Evolutionary conservation across 1,140 invertebrate genomes (phyloP).

Genomic region (Adoxophyes honmai): DNA sequence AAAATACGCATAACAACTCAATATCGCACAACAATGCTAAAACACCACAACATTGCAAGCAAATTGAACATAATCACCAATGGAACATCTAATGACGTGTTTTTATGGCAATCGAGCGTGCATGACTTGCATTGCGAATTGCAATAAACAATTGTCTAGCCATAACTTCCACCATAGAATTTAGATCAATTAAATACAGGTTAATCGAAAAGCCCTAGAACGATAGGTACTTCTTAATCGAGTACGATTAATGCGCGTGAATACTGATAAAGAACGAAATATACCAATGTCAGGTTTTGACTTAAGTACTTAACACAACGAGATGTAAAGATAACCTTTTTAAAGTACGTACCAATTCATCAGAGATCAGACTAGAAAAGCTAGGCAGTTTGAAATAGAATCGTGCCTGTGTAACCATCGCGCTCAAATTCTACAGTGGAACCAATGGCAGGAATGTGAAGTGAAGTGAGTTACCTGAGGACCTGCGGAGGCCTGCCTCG

Average conservation of each 20-base stretch:
- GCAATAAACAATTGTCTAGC: not conserved
- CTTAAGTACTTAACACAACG: too few species aligned
- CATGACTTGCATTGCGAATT: slow-evolving; percentile 8
- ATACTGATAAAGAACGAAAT: not conserved
- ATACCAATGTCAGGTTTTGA: too few species aligned
- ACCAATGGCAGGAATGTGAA: not conserved
- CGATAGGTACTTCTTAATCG: slow-evolving; percentile 7
- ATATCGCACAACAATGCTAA: slow-evolving; percentile 3
- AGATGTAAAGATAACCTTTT: too few species aligned
- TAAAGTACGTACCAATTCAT: too few species aligned
- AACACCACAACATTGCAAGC: slow-evolving; percentile 12
- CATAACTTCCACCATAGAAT: slow-evolving; percentile 1
- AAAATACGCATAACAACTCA: not conserved
- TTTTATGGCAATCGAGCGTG: not conserved
- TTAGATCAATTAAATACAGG: not conserved
- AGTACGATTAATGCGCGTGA: not conserved
- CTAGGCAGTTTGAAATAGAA: too few species aligned
- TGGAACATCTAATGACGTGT: slow-evolving; percentile 8
- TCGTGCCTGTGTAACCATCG: too few species aligned
- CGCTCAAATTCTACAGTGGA: not conserved
- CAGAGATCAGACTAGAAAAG: too few species aligned
- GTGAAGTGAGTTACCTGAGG: slow-evolving; percentile 80
- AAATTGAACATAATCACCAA: slow-evolving; percentile 10
- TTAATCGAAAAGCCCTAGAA: not conserved
- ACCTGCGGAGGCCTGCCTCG: slow-evolving; percentile 83